A percentile compares a stretch with the other conserved stretches of the same genome.
These are phyloP conservation scores for Thermophis baileyi DNA, from an alignment of 2,113 vertebrate species.

Conservation along the genomic window DNA sequence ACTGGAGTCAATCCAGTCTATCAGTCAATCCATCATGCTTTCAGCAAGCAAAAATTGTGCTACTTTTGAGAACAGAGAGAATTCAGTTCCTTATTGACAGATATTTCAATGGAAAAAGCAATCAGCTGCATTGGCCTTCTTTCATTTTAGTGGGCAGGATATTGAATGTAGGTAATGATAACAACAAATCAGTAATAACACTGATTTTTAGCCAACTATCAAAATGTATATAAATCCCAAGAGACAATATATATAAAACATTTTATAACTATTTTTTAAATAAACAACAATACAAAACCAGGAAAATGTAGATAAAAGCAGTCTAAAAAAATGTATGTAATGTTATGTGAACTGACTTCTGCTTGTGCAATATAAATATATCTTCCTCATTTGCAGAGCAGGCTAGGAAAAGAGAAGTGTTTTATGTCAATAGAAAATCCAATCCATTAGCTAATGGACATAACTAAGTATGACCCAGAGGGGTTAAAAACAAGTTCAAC, in stretches of 20 bases:
- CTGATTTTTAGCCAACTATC: background rate
- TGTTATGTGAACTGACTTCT: background rate
- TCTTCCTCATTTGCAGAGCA: background rate
- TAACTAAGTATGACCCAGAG: background rate
- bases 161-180: background rate
- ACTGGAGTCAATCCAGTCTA: background rate
- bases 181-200: background rate
- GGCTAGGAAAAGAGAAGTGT: background rate
- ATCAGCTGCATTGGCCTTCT: background rate
- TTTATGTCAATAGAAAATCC: background rate
- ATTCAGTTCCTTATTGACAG: background rate
- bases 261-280: background rate
- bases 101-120: background rate
- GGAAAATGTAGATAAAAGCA: background rate
- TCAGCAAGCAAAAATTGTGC: background rate
- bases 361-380: background rate
- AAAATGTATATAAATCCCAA: background rate
- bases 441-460: background rate
- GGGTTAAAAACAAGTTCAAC: background rate
- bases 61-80: background rate
- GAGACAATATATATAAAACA: background rate
- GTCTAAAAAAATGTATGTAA: background rate
- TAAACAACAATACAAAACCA: background rate
- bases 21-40: background rate
- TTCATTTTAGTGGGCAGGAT: background rate